A percentile compares a stretch with the other conserved stretches of the same genome.
Conservation (phyloP, 1,140 invertebrate species). For the Archivesica marissinica region DNA sequence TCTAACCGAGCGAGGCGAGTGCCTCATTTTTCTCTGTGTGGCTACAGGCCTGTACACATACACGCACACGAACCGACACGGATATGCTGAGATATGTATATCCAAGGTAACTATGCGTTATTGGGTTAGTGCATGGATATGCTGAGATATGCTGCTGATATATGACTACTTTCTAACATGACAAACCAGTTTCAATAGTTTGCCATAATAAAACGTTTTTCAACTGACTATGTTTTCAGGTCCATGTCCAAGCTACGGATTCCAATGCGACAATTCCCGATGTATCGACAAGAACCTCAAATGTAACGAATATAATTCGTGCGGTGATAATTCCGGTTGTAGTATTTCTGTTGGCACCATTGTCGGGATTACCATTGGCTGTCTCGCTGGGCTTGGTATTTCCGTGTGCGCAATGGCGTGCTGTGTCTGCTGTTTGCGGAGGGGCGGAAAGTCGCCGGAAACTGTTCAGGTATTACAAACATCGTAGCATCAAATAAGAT, state of each 20-base stretch:
- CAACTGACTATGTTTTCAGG: neutral
- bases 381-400: neutral
- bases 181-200: too few species aligned
- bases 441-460: neutral
- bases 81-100: too few species aligned
- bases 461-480: neutral
- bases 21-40: too few species aligned
- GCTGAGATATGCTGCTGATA: too few species aligned
- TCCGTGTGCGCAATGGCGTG: neutral
- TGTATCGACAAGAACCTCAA: neutral
- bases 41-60: too few species aligned
- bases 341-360: neutral
- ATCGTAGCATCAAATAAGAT: too few species aligned
- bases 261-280: slow-evolving; percentile 1
- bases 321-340: slow-evolving; percentile 19
- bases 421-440: neutral
- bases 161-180: too few species aligned
- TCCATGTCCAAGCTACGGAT: neutral
- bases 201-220: too few species aligned
- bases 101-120: too few species aligned
- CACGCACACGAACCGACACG: too few species aligned
- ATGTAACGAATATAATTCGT: slow-evolving; percentile 22
- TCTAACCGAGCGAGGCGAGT: too few species aligned
- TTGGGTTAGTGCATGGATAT: too few species aligned
- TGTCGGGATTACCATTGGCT: neutral